phyloP scores from a whole-genome alignment of 2,888 invertebrate species.

The Conomelus anceps region DNA sequence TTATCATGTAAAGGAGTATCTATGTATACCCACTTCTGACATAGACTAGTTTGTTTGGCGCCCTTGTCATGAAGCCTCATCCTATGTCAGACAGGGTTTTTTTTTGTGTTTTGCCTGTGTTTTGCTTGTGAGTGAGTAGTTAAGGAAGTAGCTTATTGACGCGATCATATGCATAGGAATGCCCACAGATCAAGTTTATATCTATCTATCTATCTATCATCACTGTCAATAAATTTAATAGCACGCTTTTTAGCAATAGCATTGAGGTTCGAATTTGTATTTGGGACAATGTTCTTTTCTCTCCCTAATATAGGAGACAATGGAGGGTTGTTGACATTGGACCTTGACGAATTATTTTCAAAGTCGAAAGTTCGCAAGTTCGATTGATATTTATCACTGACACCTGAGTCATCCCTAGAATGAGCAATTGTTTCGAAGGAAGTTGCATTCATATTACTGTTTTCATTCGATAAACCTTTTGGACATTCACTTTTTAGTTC shows the following conservation, averaged over 20 bases:
- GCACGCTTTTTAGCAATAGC: background rate
- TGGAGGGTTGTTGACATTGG: background rate
- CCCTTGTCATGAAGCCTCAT: no score
- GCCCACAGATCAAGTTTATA: no score
- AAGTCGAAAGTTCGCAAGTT: background rate
- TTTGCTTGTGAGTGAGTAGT: no score
- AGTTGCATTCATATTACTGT: background rate
- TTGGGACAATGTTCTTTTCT: no score
- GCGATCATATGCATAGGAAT: no score
- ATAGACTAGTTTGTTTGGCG: no score
- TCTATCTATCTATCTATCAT: no score
- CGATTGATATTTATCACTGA: background rate
- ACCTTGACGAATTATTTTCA: background rate
- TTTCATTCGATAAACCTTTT: background rate
- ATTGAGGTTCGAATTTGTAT: background rate
- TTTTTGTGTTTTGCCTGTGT: no score
- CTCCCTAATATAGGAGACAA: background rate
- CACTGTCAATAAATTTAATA: background rate
- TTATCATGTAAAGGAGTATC: no score
- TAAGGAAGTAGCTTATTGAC: no score
- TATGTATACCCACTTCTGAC: no score
- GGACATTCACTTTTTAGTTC: background rate
- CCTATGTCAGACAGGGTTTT: no score
- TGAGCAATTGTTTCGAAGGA: background rate
- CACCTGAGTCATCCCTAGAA: background rate